These are phyloP conservation scores for Rapana venosa DNA, from an alignment of 2,888 invertebrate genomes.

Conservation along the genomic window DNA sequence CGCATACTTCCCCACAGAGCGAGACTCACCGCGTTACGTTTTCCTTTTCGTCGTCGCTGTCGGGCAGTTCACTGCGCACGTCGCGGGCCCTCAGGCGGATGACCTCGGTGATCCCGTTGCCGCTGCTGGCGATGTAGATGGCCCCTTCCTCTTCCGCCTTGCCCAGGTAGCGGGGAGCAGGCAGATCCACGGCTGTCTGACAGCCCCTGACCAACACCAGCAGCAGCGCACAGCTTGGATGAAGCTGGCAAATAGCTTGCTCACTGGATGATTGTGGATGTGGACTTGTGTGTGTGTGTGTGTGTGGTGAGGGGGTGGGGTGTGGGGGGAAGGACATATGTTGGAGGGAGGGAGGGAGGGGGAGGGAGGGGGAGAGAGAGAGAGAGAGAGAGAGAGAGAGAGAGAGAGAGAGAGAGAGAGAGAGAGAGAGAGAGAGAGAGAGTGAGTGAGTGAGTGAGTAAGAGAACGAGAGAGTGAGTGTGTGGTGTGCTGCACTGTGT, in stretches of 20 bases:
- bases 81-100: constrained; percentile 72
- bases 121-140: constrained; percentile 72
- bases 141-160: constrained; percentile 68
- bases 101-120: constrained; percentile 66
- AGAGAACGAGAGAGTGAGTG: too few relatives aligned
- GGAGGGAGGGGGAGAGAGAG: not conserved
- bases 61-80: constrained; percentile 50
- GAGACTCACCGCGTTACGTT: constrained; percentile 35
- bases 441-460: too few relatives aligned
- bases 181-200: constrained; percentile 70
- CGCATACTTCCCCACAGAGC: not conserved
- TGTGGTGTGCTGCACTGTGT: too few relatives aligned
- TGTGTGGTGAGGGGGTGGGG: too few relatives aligned
- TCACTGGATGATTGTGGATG: too few relatives aligned
- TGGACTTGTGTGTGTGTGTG: too few relatives aligned
- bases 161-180: constrained; percentile 73
- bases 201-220: constrained; percentile 58
- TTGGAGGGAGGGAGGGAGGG: too few relatives aligned
- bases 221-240: not conserved
- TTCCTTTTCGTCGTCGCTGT: constrained; percentile 47
- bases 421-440: too few relatives aligned
- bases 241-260: not conserved
- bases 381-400: not conserved
- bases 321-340: too few relatives aligned
- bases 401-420: too few relatives aligned